Conservation (phyloP, 1,140 invertebrate genomes). For the Polypedilum vanderplanki region DNA sequence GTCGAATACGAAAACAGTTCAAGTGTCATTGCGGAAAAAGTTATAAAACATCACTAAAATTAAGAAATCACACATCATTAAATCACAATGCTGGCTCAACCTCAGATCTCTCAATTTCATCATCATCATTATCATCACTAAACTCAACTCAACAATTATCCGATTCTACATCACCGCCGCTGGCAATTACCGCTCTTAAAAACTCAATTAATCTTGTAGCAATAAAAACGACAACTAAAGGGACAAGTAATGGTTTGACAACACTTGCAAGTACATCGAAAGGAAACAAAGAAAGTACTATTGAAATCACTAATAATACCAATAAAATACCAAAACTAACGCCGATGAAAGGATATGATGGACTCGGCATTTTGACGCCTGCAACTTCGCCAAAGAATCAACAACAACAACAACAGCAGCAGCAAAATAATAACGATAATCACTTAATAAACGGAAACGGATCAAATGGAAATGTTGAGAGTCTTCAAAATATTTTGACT, state of each 20-base stretch:
- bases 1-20: conserved; percentile 65
- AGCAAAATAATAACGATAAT: conserved; percentile 32
- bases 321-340: conserved; percentile 16
- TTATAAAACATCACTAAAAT: conserved; percentile 67
- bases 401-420: conserved; percentile 36
- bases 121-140: conserved; percentile 30
- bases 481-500: conserved; percentile 6
- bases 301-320: neutral
- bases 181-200: neutral
- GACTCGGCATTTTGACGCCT: conserved; percentile 48
- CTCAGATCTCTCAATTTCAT: conserved; percentile 27
- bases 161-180: neutral
- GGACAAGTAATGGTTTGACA: conserved; percentile 28
- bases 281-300: conserved; percentile 31
- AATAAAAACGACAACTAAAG: conserved; percentile 42
- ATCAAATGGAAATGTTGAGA: neutral
- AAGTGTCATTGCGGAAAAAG: conserved; percentile 77
- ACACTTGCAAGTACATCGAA: neutral
- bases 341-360: conserved; percentile 33
- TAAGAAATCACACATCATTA: conserved; percentile 56
- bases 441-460: neutral
- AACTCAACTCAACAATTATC: conserved; percentile 28
- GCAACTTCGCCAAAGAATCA: conserved; percentile 46
- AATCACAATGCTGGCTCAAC: conserved; percentile 21
- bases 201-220: conserved; percentile 32